These are phyloP conservation scores for Dascillus cervinus DNA, from an alignment of 2,888 invertebrate species.

Conservation along the genomic window DNA sequence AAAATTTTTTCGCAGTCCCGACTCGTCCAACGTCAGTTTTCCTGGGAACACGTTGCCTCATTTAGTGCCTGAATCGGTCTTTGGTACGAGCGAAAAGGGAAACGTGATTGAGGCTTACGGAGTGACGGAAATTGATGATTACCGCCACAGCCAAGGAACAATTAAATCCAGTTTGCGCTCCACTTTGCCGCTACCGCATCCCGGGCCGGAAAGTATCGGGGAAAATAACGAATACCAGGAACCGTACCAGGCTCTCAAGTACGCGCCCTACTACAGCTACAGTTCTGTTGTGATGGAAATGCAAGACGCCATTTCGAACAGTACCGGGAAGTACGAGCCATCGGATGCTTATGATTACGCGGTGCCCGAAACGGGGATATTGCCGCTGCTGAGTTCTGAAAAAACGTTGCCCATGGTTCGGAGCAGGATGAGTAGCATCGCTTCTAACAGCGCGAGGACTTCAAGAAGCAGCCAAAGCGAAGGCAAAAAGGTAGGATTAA, in stretches of 20 bases:
- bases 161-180: conserved; percentile 44
- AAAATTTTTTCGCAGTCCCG: conserved; percentile 65
- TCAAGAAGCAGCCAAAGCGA: conserved; percentile 45
- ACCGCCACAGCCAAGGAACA: conserved; percentile 47
- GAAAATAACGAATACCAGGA: conserved; percentile 67
- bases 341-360: conserved; percentile 71
- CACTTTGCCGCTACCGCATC: conserved; percentile 48
- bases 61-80: conserved; percentile 47
- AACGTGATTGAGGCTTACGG: conserved; percentile 50
- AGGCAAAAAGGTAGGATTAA: conserved; percentile 22
- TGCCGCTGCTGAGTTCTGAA: conserved; percentile 54
- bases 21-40: conserved; percentile 52
- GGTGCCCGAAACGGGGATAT: conserved; percentile 65
- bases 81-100: conserved; percentile 40
- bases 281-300: conserved; percentile 69
- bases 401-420: conserved; percentile 39
- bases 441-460: conserved; percentile 32
- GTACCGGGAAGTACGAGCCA: conserved; percentile 30
- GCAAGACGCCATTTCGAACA: conserved; percentile 57
- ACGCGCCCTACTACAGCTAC: conserved; percentile 69
- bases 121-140: conserved; percentile 53
- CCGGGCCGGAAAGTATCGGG: conserved; percentile 53
- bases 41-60: conserved; percentile 38
- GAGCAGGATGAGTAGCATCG: conserved; percentile 40
- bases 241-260: conserved; percentile 69